Evolutionary conservation across 2,113 vertebrate species (phyloP).

Genomic region (Prietella phreatophila): DNA sequence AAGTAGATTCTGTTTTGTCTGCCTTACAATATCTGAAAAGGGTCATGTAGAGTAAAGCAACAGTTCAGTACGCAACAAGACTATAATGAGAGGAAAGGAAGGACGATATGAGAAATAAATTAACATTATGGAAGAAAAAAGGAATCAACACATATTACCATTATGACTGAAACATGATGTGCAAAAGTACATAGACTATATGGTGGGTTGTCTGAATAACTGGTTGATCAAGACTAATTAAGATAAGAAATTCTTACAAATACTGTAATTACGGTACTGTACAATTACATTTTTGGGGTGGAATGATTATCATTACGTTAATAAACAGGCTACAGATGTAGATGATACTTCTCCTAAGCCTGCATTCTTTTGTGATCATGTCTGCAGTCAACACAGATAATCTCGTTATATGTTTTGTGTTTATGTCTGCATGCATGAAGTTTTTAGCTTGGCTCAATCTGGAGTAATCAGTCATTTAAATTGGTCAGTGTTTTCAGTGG

Average conservation of each 20-base stretch:
- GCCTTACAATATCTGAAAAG: not conserved
- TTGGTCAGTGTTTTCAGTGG: not conserved
- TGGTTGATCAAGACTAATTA: not conserved
- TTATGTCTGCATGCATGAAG: not conserved
- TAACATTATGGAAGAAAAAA: conserved; percentile 37
- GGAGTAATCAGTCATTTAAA: not conserved
- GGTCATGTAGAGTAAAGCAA: conserved; percentile 8
- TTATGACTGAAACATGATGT: not conserved
- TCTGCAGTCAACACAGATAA: not conserved
- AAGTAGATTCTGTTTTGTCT: conserved; percentile 5
- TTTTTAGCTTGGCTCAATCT: not conserved
- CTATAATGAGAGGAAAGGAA: conserved; percentile 24
- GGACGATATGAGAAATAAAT: conserved; percentile 23
- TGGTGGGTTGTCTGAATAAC: not conserved
- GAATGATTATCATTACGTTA: not conserved
- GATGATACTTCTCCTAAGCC: not conserved
- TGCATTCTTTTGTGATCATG: not conserved
- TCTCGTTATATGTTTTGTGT: not conserved
- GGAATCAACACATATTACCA: not conserved
- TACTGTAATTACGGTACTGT: not conserved
- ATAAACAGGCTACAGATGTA: not conserved
- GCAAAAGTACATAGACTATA: not conserved
- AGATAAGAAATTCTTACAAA: not conserved
- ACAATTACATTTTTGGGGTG: not conserved
- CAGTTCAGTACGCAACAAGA: conserved; percentile 5